Base-by-base conservation (phyloP, 1,140 invertebrate species). In the Scaptodrosophila lebanonensis region DNA sequence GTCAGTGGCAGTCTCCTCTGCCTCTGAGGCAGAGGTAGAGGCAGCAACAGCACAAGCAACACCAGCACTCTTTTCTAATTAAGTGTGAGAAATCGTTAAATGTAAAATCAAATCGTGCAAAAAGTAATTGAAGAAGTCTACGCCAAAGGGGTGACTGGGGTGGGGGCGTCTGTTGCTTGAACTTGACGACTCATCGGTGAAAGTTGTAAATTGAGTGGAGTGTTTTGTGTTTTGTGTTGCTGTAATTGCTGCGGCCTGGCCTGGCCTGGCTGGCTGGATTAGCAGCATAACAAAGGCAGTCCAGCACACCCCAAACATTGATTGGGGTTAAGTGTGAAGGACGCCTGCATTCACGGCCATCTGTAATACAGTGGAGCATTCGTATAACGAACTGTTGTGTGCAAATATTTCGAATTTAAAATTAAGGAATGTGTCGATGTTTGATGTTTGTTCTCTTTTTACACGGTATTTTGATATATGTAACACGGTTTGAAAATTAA, bases 21-120 rank as follows among this genome's bases (percentile, higher is more conserved):
- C 67, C 54, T 44, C 75, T 79, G 75, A n/a, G n/a, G n/a, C n/a
- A n/a, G n/a, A n/a, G n/a, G n/a, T n/a, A n/a, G n/a, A n/a, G n/a
- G n/a, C n/a, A n/a, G n/a, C n/a, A n/a, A n/a, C n/a, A n/a, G n/a
- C n/a, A n/a, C n/a, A n/a, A n/a, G n/a, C n/a, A n/a, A 82, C 75
- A 73, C 75, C 75, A 69, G 75, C 75, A 79, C 76, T 85, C 67
- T 44, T 69, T 84, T 86, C 83, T 85, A 86, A 86, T 86, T 86
- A 86, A 86, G 84, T 86, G 84, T 84, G 84, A 86, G 84, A 83
- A 86, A 86, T 86, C 84, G 79, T 84, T 82, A 84, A 86, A 82
- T 85, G 84, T 84, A 83, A 86, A 86, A 86, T 86, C 83, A 85
- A 85, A 86, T 86, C 84, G 83, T 72, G 77, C 73, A 68, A 83